Conservation (phyloP, 2,888 invertebrate species). For the Drosophila atripex region DNA sequence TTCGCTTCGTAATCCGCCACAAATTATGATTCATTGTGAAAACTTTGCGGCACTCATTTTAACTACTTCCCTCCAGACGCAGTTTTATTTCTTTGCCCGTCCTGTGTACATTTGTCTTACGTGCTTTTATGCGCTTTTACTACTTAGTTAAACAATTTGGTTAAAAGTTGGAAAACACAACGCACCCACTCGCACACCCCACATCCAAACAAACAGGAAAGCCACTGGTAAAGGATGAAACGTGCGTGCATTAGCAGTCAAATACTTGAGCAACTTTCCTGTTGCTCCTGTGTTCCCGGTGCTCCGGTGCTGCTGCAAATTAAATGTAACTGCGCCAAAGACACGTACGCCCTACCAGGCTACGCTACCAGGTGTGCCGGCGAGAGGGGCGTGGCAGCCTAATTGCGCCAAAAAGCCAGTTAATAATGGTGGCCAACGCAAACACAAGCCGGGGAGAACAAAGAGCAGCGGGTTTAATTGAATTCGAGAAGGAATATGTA, state of each 20-base stretch:
- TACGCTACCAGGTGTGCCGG: conserved; percentile 19
- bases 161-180: conserved; percentile 61
- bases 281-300: conserved; percentile 18
- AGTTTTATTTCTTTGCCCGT: conserved; percentile 22
- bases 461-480: conserved; percentile 47
- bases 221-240: conserved; percentile 35
- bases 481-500: conserved; percentile 42
- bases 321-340: conserved; percentile 43
- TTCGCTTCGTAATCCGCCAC: background rate
- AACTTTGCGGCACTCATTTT: conserved; percentile 28
- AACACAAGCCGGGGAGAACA: conserved; percentile 36
- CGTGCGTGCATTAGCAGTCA: conserved; percentile 63
- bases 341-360: conserved; percentile 51
- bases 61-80: conserved; percentile 27
- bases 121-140: conserved; percentile 62
- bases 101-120: conserved; percentile 43
- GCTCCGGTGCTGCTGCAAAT: conserved; percentile 34
- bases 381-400: conserved; percentile 45
- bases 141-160: conserved; percentile 76
- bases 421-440: conserved; percentile 57
- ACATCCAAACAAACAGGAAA: conserved; percentile 17
- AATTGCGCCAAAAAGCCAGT: conserved; percentile 73
- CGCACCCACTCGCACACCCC: conserved; percentile 5
- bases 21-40: conserved; percentile 23
- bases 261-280: conserved; percentile 47